A percentile compares a stretch with the other conserved stretches of the same genome.
Evolutionary conservation across 1,140 invertebrate species (phyloP).

Genomic region (Trichogramma pretiosum): DNA sequence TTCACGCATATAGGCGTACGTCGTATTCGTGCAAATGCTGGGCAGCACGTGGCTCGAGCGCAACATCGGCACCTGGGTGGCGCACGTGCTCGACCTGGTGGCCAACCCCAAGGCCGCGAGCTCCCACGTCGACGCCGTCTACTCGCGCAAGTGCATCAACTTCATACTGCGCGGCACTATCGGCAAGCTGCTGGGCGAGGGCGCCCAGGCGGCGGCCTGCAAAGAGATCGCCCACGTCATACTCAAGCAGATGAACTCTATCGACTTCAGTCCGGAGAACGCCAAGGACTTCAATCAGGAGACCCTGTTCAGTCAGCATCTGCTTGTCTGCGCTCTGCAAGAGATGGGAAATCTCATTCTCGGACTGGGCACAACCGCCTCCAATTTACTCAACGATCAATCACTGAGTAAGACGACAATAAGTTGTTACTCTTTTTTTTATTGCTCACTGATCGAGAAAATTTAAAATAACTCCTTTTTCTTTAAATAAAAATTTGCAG

Average conservation of each 20-base stretch:
- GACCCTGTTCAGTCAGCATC: conserved; percentile 86
- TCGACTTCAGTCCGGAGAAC: conserved; percentile 84
- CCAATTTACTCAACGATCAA: conserved; percentile 78
- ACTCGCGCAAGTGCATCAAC: conserved; percentile 93
- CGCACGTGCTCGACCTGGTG: conserved; percentile 85
- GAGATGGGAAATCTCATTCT: conserved; percentile 80
- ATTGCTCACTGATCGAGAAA: not conserved
- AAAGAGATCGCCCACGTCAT: conserved; percentile 90
- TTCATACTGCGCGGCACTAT: conserved; percentile 88
- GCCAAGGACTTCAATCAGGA: conserved; percentile 84
- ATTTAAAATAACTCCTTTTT: conserved; percentile 7
- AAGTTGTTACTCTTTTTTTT: conserved; percentile 4
- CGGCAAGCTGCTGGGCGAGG: conserved; percentile 90
- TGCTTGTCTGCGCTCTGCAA: conserved; percentile 87
- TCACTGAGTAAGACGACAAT: conserved; percentile 57
- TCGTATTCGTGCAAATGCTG: conserved; percentile 86
- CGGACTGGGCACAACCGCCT: conserved; percentile 84
- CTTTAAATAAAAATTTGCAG: conserved; percentile 28
- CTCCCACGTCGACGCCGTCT: conserved; percentile 94
- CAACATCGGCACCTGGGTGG: conserved; percentile 75
- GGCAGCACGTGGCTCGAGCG: conserved; percentile 90
- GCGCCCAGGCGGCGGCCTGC: conserved; percentile 89
- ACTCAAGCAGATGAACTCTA: conserved; percentile 89
- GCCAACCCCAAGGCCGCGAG: conserved; percentile 88
- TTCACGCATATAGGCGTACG: conserved; percentile 68